These are phyloP conservation scores for Odontamblyopus rebecca DNA, from an alignment of 2,797 vertebrate genomes.

Conservation along the genomic window DNA sequence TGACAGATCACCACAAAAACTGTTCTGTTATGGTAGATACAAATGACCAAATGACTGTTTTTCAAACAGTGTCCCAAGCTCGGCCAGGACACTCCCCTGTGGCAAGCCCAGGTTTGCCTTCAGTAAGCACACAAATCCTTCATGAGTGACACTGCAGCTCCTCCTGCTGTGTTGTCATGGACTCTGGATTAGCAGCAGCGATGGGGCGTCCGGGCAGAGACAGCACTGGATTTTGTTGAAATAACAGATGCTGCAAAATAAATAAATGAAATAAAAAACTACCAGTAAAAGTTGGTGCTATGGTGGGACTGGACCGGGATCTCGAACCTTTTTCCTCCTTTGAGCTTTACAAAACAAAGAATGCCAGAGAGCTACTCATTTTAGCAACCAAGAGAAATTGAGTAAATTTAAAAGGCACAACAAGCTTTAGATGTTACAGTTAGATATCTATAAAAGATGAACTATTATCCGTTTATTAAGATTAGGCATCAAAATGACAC, in stretches of 20 bases:
- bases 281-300: neutral
- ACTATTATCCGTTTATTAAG: too few relatives aligned
- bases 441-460: too few relatives aligned
- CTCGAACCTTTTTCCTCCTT: too few relatives aligned
- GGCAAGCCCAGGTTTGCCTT: conserved; percentile 64
- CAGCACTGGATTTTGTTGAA: neutral
- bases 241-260: neutral
- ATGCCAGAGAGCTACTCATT: too few relatives aligned
- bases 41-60: neutral
- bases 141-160: conserved; percentile 30
- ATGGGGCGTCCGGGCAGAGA: neutral
- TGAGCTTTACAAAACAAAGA: too few relatives aligned
- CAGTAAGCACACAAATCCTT: conserved; percentile 40
- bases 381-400: too few relatives aligned
- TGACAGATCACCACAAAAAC: neutral
- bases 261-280: neutral
- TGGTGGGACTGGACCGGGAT: neutral
- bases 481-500: too few relatives aligned
- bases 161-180: conserved; percentile 49
- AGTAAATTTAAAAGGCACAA: too few relatives aligned
- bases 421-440: too few relatives aligned
- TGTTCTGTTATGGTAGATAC: conserved; percentile 10
- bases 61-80: conserved; percentile 20
- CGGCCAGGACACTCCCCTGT: conserved; percentile 41
- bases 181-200: conserved; percentile 45